Conservation (phyloP, 1,140 invertebrate species). For the Teleogryllus occipitalis region DNA sequence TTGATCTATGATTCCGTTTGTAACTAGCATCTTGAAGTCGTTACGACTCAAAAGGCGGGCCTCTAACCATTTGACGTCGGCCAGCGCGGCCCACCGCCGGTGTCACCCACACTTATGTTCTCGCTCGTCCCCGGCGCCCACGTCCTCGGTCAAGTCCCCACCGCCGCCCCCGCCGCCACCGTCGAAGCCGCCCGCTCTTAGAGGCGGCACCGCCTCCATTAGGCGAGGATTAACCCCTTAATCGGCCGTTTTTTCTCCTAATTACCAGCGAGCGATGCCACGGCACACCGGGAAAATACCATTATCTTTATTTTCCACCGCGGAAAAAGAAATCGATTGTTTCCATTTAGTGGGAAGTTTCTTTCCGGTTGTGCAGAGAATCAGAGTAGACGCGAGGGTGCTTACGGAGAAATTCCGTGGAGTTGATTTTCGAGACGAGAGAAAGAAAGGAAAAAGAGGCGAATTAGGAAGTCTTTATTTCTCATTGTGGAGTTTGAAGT, state of each 20-base stretch:
- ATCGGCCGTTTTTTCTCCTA: not conserved
- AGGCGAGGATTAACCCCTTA: not conserved
- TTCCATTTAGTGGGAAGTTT: not conserved
- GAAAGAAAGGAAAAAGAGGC: not conserved
- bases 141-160: too few species aligned
- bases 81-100: too few species aligned
- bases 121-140: too few species aligned
- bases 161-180: too few species aligned
- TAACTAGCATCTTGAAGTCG: too few species aligned
- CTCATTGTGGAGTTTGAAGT: too few species aligned
- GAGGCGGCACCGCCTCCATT: not conserved
- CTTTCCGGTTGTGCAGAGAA: not conserved
- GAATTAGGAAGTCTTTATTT: too few species aligned
- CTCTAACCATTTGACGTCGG: too few species aligned
- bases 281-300: not conserved
- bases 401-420: not conserved
- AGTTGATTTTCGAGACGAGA: not conserved
- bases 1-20: too few species aligned
- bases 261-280: not conserved
- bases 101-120: too few species aligned
- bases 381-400: not conserved
- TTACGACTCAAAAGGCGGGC: too few species aligned
- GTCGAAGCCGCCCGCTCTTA: too few species aligned
- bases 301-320: not conserved
- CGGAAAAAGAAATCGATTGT: not conserved